Evolutionary conservation across 2,888 invertebrate genomes (phyloP).

Genomic region (Agriopis leucophaearia): DNA sequence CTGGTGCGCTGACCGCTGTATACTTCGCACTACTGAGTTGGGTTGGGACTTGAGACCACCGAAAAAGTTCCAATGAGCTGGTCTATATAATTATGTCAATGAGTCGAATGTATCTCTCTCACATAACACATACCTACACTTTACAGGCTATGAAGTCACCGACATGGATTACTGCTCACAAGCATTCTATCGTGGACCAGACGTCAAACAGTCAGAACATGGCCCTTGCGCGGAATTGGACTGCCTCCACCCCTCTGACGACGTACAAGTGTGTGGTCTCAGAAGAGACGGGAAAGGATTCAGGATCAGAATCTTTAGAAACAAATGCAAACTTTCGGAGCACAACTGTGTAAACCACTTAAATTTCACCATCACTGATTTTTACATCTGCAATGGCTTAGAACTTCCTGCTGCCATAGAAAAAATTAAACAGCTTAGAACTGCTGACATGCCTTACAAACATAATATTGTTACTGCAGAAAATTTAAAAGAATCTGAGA

Average conservation of each 20-base stretch:
- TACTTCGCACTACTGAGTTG: too few relatives aligned
- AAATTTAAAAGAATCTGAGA: neutral
- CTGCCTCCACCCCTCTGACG: constrained; percentile 37
- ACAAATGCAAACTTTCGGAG: constrained; percentile 62
- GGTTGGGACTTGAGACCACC: too few relatives aligned
- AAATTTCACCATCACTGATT: constrained; percentile 60
- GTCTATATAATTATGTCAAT: too few relatives aligned
- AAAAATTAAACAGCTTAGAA: neutral
- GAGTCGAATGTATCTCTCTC: too few relatives aligned
- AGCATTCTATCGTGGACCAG: constrained; percentile 35
- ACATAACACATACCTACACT: too few relatives aligned
- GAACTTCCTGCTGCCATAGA: constrained; percentile 17
- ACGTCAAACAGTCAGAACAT: neutral
- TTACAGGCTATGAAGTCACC: constrained; percentile 39
- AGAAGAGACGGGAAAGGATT: constrained; percentile 64
- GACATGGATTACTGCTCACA: constrained; percentile 58
- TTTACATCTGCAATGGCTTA: constrained; percentile 59
- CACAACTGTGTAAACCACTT: constrained; percentile 62
- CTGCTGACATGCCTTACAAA: neutral
- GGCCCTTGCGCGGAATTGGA: constrained; percentile 46
- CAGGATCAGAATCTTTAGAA: constrained; percentile 62
- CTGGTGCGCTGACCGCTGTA: too few relatives aligned
- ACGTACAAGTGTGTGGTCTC: constrained; percentile 62
- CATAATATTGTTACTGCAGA: neutral
- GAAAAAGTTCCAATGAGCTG: too few relatives aligned